Evolutionary conservation across 1,140 invertebrate species (phyloP), one percentile per base, ranked within the genome.

Genomic region (Zelostemma sp.): DNA sequence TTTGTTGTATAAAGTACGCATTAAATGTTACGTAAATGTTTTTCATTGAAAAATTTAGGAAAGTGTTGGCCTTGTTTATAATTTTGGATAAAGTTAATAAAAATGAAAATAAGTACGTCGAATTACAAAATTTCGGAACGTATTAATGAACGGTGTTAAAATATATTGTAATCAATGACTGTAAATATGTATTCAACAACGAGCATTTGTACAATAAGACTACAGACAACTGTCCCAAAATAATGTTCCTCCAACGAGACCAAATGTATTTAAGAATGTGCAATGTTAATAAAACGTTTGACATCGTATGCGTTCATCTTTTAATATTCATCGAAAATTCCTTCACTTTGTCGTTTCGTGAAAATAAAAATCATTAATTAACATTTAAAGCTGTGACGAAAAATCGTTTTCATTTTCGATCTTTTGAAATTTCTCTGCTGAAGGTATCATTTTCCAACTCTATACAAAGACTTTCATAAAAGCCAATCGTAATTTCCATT

Each of bases 261-360:
- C 81, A 83, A 83, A 83, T 83, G 77, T 81, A 81, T 76, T 80
- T 83, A 81, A 81, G 75, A 67, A 81, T 72, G 80, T 81, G 80
- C 80, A 83, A 81, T 83, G 77, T 80, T 80, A 79, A 68, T 73
- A 68, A 73, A 73, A 65, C 46, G 57, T 72, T 64, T 14, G 41
- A 72, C 62, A 56, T 57, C 17, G 57, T 35, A 46, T 25, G 25
- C 18, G 1, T 12, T 47, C 6, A 14, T 11, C 11, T 35, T 35
- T 35, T n/a, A n/a, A 35, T 35, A 9, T n/a, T 35, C 33, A n/a
- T 35, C 3, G 8, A 25, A 25, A 3, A 25, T 25, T 25, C 5
- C 11, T n/a, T n/a, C 3, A 28, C 25, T 28, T 28, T 28, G 25
- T 8, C 25, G 8, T 28, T 28, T 28, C 25, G 8, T 3, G 25